Base-by-base conservation (phyloP, 2,113 vertebrate species). In the Caranx melampygus region DNA sequence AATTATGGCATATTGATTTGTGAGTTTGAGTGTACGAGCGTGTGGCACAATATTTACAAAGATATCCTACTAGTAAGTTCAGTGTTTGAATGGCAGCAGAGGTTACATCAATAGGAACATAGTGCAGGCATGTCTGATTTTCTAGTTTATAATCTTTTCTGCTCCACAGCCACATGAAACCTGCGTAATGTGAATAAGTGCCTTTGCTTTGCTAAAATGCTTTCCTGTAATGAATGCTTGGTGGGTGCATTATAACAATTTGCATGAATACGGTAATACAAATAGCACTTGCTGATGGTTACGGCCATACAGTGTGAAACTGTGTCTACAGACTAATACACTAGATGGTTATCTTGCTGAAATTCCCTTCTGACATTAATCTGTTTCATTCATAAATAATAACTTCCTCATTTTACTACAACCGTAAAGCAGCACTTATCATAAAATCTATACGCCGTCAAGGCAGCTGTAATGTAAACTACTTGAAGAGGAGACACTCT, bases 331-430 rank as follows among this genome's bases (percentile, higher is more conserved):
- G 55, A 58, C 74, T 83, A 86, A 89, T 90, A 72, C 65, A 75
- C 78, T 57, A 11, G 72, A 65, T 55, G 58, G 54, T 45, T 69
- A 34, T 58, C 59, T 62, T 18, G 5, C 21, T 68, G 49, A 71
- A 87, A 62, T 66, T 61, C 87, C 75, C 86, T 76, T 81, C 61
- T 65, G 45, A 55, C 73, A 74, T 84, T 82, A 82, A 81, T 76
- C 42, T 0, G 42, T 77, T 85, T 85, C 86, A 92, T 92, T 93
- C 87, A 92, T 92, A 90, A 92, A 91, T 90, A 92, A 93, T 88
- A 79, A 88, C 85, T 92, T 93, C 89, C 88, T 83, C 72, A 44
- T 42, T 85, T 89, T 80, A 82, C 86, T 63, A 62, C 58, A 15
- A 75, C 76, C 60, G 42, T 90, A 91, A 88, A 82, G 65, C 52